Evolutionary conservation across 2,888 invertebrate genomes (phyloP).

Genomic region (Cataglyphis altisquamis): DNA sequence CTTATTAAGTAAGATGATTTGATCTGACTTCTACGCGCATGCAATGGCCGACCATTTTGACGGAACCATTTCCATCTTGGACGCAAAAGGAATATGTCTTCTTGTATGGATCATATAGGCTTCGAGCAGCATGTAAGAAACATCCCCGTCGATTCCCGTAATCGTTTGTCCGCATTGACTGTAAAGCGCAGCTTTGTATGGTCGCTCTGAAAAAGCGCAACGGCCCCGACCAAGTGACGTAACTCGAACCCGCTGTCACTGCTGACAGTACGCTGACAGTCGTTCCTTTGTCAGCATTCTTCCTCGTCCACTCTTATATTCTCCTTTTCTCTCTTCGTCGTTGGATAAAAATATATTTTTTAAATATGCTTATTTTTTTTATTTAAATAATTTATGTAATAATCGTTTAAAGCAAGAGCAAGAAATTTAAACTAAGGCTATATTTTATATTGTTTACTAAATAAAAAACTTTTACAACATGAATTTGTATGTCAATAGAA

Average conservation of each 20-base stretch:
- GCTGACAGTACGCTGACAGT: conserved; percentile 82
- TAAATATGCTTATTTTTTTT: neutral
- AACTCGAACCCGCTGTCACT: conserved; percentile 83
- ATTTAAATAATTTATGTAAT: neutral
- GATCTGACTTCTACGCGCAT: conserved; percentile 13
- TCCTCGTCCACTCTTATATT: conserved; percentile 78
- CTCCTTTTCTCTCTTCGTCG: neutral
- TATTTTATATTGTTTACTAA: neutral
- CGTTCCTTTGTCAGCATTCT: conserved; percentile 79
- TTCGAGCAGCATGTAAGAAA: conserved; percentile 39
- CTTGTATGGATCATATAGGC: conserved; percentile 53
- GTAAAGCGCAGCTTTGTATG: conserved; percentile 72
- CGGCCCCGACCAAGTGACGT: conserved; percentile 83
- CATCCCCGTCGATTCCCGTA: conserved; percentile 63
- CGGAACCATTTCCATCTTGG: conserved; percentile 70
- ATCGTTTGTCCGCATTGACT: conserved; percentile 71
- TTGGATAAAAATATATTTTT: neutral
- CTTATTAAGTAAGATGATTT: neutral
- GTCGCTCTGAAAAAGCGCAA: conserved; percentile 81
- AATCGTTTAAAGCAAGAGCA: neutral
- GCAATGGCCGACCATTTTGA: conserved; percentile 63
- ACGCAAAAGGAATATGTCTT: conserved; percentile 70
- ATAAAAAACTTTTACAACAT: neutral
- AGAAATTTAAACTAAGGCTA: neutral
- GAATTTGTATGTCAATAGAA: neutral